A percentile compares a stretch with the other conserved stretches of the same genome.
Conservation (phyloP, 1,140 invertebrate species). For the Archivesica marissinica region DNA sequence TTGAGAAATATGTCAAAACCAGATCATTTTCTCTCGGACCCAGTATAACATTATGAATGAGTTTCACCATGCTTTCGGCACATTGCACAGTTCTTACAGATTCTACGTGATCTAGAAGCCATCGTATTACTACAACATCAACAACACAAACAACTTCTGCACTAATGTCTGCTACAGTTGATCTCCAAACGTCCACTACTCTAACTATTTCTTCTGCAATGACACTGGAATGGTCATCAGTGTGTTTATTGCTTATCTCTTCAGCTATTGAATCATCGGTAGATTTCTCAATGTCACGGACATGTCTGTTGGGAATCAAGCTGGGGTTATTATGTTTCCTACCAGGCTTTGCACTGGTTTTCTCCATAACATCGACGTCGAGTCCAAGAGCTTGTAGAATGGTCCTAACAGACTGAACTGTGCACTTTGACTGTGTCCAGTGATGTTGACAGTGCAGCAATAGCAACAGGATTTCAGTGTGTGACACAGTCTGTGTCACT, state of each 20-base stretch:
- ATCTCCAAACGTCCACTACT: neutral
- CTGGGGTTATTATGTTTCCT: neutral
- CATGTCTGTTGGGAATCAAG: neutral
- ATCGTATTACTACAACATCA: slow-evolving; percentile 9
- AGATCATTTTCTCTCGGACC: no score
- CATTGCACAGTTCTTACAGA: neutral
- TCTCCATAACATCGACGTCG: neutral
- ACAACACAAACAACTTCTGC: neutral
- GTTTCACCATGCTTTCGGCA: neutral
- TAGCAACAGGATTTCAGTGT: slow-evolving; percentile 22
- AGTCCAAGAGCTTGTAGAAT: neutral
- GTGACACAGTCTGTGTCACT: slow-evolving; percentile 27
- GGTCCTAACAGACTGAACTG: neutral
- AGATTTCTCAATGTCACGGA: neutral
- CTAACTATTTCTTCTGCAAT: slow-evolving; percentile 22
- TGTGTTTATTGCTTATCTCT: neutral
- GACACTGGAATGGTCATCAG: neutral
- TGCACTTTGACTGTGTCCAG: slow-evolving; percentile 14
- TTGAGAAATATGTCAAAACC: neutral
- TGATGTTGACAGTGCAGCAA: slow-evolving; percentile 15
- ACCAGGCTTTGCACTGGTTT: neutral
- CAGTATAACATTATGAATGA: neutral
- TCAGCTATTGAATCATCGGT: neutral
- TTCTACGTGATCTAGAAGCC: slow-evolving; percentile 23
- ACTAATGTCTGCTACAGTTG: neutral